Evolutionary conservation across 2,888 invertebrate species (phyloP), one percentile per base, ranked within the genome.

Genomic region (Caenorhabditis uteleia): DNA sequence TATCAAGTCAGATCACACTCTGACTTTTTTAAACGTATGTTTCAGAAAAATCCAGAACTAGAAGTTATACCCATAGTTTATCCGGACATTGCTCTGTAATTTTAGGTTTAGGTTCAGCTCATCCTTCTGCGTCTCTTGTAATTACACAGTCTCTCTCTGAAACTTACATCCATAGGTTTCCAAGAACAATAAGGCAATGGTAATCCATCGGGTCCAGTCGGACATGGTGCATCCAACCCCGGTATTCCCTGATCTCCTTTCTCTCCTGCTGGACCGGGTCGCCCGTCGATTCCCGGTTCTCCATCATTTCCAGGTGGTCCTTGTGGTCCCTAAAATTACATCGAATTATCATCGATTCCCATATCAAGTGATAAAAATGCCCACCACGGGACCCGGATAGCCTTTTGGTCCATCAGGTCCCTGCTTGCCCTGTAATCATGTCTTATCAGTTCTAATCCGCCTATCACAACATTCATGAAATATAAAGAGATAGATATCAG

Each of bases 211-310:
- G 91, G 89, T 56, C 94, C 97, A 58, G 95, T 87, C 71, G 97
- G 97, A 87, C 97, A 97, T n/a, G 95, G 95, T 40, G 97, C 97
- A 86, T 97, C 95, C 80, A 97, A 87, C 33, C 95, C 95, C 31
- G 95, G 95, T 74, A 94, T 93, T 76, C 95, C 95, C 33, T 66
- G 75, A 50, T 73, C 70, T 42, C 77, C 77, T 49, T 70, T 80
- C 26, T 77, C 78, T 50, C 81, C 82, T 2, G 73, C 42, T 12
- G 65, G 51, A 27, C 79, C 79, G 4, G 65, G 74, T 3, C 68
- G 47, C 43, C 79, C 77, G 21, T 64, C 62, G 23, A 55, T 59
- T 43, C 77, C 77, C 14, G 73, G 68, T 46, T 72, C 71, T 21
- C 77, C 72, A 26, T 70, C 68, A 25, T 57, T 53, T 21, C 74